Evolutionary conservation across 2,888 invertebrate genomes (phyloP).

Genomic region (Drosophila sordidula): DNA sequence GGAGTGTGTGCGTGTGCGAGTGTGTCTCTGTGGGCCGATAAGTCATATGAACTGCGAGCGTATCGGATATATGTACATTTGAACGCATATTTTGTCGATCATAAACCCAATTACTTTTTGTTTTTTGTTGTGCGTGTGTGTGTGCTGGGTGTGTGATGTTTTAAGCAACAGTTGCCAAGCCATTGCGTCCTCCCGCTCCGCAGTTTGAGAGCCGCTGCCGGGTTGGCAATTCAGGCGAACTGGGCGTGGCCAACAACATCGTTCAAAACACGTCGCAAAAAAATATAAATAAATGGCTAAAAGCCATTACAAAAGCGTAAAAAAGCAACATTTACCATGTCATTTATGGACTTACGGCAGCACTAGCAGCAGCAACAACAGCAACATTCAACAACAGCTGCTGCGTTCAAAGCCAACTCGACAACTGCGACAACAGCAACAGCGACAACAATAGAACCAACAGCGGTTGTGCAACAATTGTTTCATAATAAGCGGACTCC

Average conservation of each 20-base stretch:
- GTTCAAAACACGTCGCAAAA: slow-evolving; percentile 33
- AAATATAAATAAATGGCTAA: slow-evolving; percentile 2
- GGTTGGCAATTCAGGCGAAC: slow-evolving; percentile 8
- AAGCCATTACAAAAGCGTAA: background rate
- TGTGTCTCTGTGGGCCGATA: slow-evolving; percentile 15
- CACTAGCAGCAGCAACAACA: background rate
- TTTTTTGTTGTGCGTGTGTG: slow-evolving; percentile 5
- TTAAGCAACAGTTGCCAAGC: background rate
- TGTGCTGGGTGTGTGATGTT: slow-evolving; percentile 9
- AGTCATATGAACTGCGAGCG: slow-evolving; percentile 12
- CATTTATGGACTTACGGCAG: slow-evolving; percentile 24
- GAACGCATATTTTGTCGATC: background rate
- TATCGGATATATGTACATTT: slow-evolving; percentile 1
- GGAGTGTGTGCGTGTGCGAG: background rate
- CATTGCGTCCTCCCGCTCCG: too few relatives aligned
- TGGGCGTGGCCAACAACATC: slow-evolving; percentile 36
- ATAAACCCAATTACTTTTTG: slow-evolving; percentile 5
- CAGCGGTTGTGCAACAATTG: slow-evolving; percentile 1
- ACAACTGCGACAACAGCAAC: slow-evolving; percentile 3
- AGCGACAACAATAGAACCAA: background rate
- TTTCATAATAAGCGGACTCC: background rate
- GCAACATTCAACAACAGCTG: background rate
- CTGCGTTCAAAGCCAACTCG: slow-evolving; percentile 7
- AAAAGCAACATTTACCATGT: slow-evolving; percentile 21
- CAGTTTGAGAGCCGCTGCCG: slow-evolving; percentile 44